phyloP scores from a whole-genome alignment of 2,888 invertebrate species.

The Suillia variegata region DNA sequence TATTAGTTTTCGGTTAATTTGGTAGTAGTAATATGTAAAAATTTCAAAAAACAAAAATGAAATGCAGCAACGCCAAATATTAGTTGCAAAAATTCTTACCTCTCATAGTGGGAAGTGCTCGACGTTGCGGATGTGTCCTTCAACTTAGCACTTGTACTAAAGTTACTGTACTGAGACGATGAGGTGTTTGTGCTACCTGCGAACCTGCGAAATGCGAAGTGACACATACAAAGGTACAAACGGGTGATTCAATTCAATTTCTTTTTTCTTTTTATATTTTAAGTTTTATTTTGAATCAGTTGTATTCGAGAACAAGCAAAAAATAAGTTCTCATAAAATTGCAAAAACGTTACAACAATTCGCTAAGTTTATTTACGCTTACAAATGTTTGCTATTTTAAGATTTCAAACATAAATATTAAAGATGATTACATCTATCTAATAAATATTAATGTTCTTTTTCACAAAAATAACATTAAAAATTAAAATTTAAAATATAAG shows the following conservation, averaged over 20 bases:
- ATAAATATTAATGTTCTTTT: no score
- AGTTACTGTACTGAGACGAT: slow-evolving; percentile 61
- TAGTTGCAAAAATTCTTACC: slow-evolving; percentile 45
- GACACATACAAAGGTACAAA: slow-evolving; percentile 16
- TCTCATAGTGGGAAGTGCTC: slow-evolving; percentile 59
- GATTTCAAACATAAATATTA: no score
- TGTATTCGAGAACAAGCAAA: no score
- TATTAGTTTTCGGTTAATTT: neutral
- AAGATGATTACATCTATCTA: no score
- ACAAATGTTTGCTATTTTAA: no score
- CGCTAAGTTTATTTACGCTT: no score
- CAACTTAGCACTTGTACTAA: slow-evolving; percentile 60
- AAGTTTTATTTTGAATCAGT: neutral
- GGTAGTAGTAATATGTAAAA: neutral
- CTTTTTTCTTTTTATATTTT: slow-evolving; percentile 6
- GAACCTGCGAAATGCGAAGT: slow-evolving; percentile 55
- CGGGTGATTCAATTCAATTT: slow-evolving; percentile 22
- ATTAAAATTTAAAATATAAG: no score
- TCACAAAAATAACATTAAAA: no score
- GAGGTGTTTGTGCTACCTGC: slow-evolving; percentile 60
- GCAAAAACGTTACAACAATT: no score
- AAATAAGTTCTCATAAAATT: no score
- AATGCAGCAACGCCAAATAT: neutral
- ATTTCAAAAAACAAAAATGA: neutral
- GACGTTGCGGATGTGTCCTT: slow-evolving; percentile 59